phyloP scores from a whole-genome alignment of 30 jellyfish, hydroid and myxozoan species.

The Rhopilema esculentum region DNA sequence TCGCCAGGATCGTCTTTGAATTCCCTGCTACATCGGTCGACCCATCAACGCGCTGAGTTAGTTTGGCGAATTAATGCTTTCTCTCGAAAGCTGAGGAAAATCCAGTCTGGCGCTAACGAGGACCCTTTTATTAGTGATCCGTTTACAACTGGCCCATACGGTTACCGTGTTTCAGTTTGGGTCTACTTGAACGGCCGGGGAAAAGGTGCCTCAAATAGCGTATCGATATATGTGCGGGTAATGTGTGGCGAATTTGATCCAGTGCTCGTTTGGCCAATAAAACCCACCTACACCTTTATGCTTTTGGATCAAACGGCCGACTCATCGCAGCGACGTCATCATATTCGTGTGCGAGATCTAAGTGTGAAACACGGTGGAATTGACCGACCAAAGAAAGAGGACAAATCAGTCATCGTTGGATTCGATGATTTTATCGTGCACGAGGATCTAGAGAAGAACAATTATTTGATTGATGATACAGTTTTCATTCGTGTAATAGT shows the following conservation, averaged over 20 bases:
- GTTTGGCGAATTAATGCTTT: constrained; percentile 94
- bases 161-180: constrained; percentile 97
- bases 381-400: constrained; percentile 91
- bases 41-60: constrained; percentile 87
- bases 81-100: constrained; percentile 86
- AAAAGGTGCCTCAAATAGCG: constrained; percentile 85
- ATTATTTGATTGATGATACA: constrained; percentile 92
- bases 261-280: constrained; percentile 93
- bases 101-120: constrained; percentile 93
- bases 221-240: constrained; percentile 87
- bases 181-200: constrained; percentile 97
- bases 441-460: constrained; percentile 87
- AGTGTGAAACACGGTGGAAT: constrained; percentile 88
- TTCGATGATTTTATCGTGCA: constrained; percentile 95
- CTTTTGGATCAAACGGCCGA: constrained; percentile 88
- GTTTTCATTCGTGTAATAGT: constrained; percentile 84
- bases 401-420: constrained; percentile 91
- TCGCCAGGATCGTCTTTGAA: constrained; percentile 80
- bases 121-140: constrained; percentile 98
- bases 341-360: constrained; percentile 90
- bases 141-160: constrained; percentile 94
- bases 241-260: constrained; percentile 97
- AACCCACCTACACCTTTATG: constrained; percentile 91
- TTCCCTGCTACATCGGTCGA: constrained; percentile 59
- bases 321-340: constrained; percentile 79